Evolutionary conservation across 1,140 invertebrate genomes (phyloP).

Genomic region (Heliconius eleuchia): DNA sequence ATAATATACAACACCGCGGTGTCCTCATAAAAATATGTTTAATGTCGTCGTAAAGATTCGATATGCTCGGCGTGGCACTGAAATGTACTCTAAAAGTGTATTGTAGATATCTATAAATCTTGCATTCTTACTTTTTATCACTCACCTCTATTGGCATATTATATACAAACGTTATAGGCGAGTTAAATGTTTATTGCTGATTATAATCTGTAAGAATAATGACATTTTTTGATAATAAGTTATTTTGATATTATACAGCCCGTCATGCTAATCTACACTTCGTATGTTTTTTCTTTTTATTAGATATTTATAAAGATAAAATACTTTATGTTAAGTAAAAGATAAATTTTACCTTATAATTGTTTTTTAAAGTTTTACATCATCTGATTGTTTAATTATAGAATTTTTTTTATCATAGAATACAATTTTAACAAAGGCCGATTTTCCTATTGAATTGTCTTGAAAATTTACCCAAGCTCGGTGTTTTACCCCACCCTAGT

Average conservation of each 20-base stretch:
- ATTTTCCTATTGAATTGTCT: slow-evolving; percentile 77
- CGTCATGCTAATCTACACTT: too few relatives aligned
- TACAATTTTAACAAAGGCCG: slow-evolving; percentile 72
- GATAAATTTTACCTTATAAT: not conserved
- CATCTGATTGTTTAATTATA: slow-evolving; percentile 38
- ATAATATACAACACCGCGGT: slow-evolving; percentile 68
- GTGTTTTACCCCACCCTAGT: slow-evolving; percentile 48
- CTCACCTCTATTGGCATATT: slow-evolving; percentile 49
- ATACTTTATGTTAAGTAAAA: too few relatives aligned
- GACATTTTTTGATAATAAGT: not conserved
- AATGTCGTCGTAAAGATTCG: slow-evolving; percentile 77
- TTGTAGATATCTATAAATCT: slow-evolving; percentile 69
- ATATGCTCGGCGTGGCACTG: slow-evolving; percentile 63
- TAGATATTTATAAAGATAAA: too few relatives aligned
- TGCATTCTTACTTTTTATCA: slow-evolving; percentile 68
- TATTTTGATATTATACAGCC: not conserved
- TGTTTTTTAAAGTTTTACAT: slow-evolving; percentile 9
- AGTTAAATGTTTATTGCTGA: slow-evolving; percentile 46
- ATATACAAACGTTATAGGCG: slow-evolving; percentile 52
- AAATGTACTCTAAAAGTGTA: slow-evolving; percentile 63
- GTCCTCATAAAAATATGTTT: slow-evolving; percentile 80
- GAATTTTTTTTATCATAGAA: slow-evolving; percentile 46
- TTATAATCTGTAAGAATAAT: not conserved
- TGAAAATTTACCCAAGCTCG: slow-evolving; percentile 56
- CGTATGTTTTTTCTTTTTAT: too few relatives aligned